phyloP scores from a whole-genome alignment of 2,113 vertebrate genomes.

The Oreochromis spilurus region DNA sequence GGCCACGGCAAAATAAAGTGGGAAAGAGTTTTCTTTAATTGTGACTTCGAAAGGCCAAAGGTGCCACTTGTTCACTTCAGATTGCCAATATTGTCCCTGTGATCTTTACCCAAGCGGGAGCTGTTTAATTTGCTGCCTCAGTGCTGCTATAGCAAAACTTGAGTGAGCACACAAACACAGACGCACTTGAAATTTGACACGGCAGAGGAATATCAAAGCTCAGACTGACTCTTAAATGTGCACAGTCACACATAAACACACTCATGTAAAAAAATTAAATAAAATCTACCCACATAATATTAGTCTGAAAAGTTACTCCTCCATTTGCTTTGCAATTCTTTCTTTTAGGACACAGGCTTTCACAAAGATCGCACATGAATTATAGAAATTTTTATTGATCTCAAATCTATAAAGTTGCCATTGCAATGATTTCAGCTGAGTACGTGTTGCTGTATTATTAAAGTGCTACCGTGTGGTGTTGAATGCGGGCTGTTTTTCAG shows the following conservation, averaged over 20 bases:
- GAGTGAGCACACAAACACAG: neutral
- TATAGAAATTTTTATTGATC: neutral
- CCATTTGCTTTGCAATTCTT: neutral
- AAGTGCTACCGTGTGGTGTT: neutral
- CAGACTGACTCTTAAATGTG: neutral
- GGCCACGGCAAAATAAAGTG: neutral
- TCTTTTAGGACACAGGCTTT: neutral
- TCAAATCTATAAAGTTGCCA: neutral
- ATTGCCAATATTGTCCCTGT: constrained; percentile 27
- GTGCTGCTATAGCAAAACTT: constrained; percentile 17
- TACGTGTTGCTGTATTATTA: neutral
- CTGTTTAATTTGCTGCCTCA: constrained; percentile 39
- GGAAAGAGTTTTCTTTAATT: constrained; percentile 20
- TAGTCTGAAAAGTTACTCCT: neutral
- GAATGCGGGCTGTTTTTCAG: neutral
- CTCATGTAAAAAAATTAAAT: neutral
- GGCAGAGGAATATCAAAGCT: neutral
- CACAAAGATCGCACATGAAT: neutral
- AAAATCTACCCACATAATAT: neutral
- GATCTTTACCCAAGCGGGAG: constrained; percentile 32
- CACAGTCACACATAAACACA: neutral
- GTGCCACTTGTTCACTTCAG: constrained; percentile 24
- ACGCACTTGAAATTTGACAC: neutral
- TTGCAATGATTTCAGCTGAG: neutral
- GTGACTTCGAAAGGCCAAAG: constrained; percentile 19